Evolutionary conservation across 2,113 vertebrate genomes (phyloP).

Genomic region (Myrmecophaga tridactyla): DNA sequence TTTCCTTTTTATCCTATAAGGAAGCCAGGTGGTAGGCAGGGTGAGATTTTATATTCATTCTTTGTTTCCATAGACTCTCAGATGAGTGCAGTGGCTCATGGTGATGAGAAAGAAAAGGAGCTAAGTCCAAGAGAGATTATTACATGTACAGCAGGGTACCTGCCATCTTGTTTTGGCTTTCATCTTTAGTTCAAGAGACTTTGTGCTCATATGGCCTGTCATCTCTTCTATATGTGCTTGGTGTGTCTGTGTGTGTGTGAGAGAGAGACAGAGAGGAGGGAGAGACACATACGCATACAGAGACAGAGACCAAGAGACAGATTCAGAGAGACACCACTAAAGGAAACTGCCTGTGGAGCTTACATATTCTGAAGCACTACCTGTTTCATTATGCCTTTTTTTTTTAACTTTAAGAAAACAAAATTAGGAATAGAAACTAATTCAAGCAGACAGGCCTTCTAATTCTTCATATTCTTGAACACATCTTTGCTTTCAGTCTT

Average conservation of each 20-base stretch:
- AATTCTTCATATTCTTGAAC: not conserved
- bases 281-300: not conserved
- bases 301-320: not conserved
- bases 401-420: not conserved
- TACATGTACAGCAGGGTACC: not conserved
- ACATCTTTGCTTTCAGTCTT: not conserved
- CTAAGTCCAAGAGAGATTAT: not conserved
- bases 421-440: constrained; percentile 28
- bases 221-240: not conserved
- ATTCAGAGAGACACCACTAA: not conserved
- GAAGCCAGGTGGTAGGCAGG: not conserved
- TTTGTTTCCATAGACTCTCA: not conserved
- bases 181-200: constrained; percentile 17
- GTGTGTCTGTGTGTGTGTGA: not conserved
- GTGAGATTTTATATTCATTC: not conserved
- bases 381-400: not conserved
- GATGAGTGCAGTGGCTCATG: not conserved
- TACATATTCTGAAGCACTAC: not conserved
- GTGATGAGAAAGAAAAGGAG: not conserved
- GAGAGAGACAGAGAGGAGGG: not conserved
- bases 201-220: not conserved
- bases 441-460: not conserved
- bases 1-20: not conserved
- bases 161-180: not conserved
- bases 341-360: not conserved